Evolutionary conservation across 1,140 invertebrate species (phyloP).

Genomic region (Aporrectodea caliginosa): DNA sequence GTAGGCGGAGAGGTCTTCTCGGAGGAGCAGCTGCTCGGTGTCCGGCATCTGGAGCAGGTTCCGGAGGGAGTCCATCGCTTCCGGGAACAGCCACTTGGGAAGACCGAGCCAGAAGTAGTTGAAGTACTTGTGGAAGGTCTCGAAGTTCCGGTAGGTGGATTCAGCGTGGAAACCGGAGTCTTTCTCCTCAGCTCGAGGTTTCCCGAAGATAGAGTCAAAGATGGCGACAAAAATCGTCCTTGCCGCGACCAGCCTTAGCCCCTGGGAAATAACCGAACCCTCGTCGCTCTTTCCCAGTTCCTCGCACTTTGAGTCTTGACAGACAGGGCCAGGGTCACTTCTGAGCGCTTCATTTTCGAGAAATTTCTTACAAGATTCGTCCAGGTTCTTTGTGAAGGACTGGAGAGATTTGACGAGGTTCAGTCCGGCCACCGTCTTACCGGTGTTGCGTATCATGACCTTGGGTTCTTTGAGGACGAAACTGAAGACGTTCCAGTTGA

Average conservation of each 20-base stretch:
- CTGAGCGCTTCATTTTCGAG: too few relatives aligned
- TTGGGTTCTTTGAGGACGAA: constrained; percentile 47
- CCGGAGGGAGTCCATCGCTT: constrained; percentile 44
- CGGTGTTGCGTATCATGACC: constrained; percentile 52
- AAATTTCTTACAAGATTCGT: constrained; percentile 51
- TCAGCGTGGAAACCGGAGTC: constrained; percentile 41
- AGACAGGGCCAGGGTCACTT: background rate
- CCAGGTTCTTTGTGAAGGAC: constrained; percentile 45
- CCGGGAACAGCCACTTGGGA: constrained; percentile 48
- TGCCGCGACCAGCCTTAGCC: constrained; percentile 46
- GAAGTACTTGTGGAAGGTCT: constrained; percentile 54
- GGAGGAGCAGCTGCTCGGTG: constrained; percentile 42
- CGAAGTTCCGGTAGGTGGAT: constrained; percentile 51
- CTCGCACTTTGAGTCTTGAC: constrained; percentile 10
- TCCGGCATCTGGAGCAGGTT: constrained; percentile 44
- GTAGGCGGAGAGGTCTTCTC: constrained; percentile 50
- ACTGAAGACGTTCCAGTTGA: constrained; percentile 53
- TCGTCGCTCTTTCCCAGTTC: constrained; percentile 29
- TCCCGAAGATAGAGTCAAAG: constrained; percentile 54
- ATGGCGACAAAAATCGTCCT: constrained; percentile 50
- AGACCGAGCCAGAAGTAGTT: constrained; percentile 54
- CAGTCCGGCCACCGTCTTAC: constrained; percentile 49
- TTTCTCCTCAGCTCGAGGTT: constrained; percentile 37
- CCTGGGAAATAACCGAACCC: constrained; percentile 22
- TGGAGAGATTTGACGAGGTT: constrained; percentile 42